Percentiles rank a stretch among this genome's conserved stretches.
These are phyloP conservation scores for Ganaspis brasiliensis DNA, from an alignment of 2,888 invertebrate species.

Conservation along the genomic window DNA sequence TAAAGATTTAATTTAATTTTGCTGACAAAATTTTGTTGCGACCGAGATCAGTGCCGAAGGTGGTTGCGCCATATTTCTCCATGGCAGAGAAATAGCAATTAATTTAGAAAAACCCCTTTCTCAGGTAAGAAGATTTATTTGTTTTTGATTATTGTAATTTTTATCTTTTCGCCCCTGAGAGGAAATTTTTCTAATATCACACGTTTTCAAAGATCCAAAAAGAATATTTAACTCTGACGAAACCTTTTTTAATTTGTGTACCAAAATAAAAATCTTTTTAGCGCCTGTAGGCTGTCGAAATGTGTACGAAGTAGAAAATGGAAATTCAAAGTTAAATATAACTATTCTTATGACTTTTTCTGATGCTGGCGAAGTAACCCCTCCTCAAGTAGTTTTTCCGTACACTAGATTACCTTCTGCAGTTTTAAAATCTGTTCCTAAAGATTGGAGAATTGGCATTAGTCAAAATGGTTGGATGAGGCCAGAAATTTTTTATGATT, in stretches of 20 bases:
- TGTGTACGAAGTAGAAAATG: conserved; percentile 52
- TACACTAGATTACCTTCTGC: conserved; percentile 48
- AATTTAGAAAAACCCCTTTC: too few species aligned
- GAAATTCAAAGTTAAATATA: conserved; percentile 41
- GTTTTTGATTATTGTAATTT: too few species aligned
- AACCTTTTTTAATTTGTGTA: conserved; percentile 67
- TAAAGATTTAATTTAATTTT: too few species aligned
- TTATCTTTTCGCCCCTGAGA: too few species aligned
- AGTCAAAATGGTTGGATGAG: conserved; percentile 53
- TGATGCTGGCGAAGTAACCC: conserved; percentile 45
- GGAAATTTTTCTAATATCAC: too few species aligned
- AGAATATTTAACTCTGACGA: conserved; percentile 71
- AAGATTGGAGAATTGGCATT: conserved; percentile 43
- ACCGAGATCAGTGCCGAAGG: too few species aligned
- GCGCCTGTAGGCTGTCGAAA: conserved; percentile 51
- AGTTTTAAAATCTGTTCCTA: conserved; percentile 42
- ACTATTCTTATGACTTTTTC: conserved; percentile 46
- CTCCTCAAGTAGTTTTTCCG: conserved; percentile 52
- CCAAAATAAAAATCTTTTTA: conserved; percentile 65
- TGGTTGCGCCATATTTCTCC: too few species aligned
- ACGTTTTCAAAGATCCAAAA: conserved; percentile 59
- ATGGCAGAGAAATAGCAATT: too few species aligned
- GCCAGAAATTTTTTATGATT: conserved; percentile 48
- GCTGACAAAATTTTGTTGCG: too few species aligned
- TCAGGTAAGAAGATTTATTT: too few species aligned